Conservation (phyloP, 2,113 vertebrate species). For the Xenopus laevis region DNA sequence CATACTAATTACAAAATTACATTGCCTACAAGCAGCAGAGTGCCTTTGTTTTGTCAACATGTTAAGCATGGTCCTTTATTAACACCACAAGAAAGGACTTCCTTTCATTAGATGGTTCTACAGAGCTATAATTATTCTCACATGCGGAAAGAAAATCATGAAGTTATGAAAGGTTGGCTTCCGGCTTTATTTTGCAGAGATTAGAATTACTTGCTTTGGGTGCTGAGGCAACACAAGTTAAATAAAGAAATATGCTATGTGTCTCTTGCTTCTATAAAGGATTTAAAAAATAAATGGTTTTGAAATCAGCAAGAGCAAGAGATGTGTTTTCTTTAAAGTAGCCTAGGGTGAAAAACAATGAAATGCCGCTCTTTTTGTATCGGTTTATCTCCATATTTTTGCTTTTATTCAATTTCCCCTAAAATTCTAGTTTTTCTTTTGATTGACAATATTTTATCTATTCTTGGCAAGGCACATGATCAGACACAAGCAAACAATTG, state of each 20-base stretch:
- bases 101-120: constrained; percentile 70
- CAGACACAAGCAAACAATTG: too few species aligned
- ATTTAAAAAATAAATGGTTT: neutral
- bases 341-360: too few species aligned
- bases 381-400: too few species aligned
- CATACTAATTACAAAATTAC: constrained; percentile 76
- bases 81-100: constrained; percentile 72
- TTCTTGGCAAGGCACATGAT: too few species aligned
- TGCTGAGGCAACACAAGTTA: constrained; percentile 48
- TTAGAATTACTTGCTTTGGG: constrained; percentile 50
- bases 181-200: constrained; percentile 47
- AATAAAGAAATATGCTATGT: constrained; percentile 54
- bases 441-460: too few species aligned
- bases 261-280: constrained; percentile 1
- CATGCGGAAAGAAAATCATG: constrained; percentile 53
- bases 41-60: constrained; percentile 70
- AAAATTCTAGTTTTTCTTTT: too few species aligned
- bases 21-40: constrained; percentile 61
- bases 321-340: too few species aligned
- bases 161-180: constrained; percentile 59
- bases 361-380: too few species aligned
- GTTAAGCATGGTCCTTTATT: constrained; percentile 74
- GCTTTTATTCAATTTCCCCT: too few species aligned
- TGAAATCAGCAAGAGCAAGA: too few species aligned
- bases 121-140: constrained; percentile 75